phyloP scores from a whole-genome alignment of 2,113 vertebrate genomes.

The Mirza zaza region DNA sequence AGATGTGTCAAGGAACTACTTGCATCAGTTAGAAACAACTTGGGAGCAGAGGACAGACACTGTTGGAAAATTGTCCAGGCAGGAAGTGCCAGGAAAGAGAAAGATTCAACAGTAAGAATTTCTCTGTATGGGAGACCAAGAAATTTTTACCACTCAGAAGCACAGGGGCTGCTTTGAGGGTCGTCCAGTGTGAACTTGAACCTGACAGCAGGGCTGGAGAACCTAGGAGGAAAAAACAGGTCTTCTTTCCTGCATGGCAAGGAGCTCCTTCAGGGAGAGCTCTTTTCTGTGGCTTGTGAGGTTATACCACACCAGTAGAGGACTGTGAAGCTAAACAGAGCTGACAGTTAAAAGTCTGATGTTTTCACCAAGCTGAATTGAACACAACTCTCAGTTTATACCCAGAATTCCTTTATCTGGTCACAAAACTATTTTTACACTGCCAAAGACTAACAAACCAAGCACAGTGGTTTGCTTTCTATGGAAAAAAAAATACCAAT shows the following conservation, averaged over 20 bases:
- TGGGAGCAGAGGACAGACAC: not conserved
- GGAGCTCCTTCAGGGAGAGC: not conserved
- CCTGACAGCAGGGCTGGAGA: not conserved
- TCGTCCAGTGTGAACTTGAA: not conserved
- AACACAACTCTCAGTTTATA: not conserved
- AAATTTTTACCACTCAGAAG: not conserved
- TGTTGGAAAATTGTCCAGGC: not conserved
- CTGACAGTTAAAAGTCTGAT: constrained; percentile 4
- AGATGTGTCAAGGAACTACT: not conserved
- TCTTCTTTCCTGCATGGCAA: not conserved
- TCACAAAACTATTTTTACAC: not conserved
- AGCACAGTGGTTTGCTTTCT: not conserved
- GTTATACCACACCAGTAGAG: not conserved
- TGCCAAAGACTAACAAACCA: not conserved
- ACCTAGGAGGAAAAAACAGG: not conserved
- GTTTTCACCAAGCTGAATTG: constrained; percentile 14
- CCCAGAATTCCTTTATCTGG: constrained; percentile 25
- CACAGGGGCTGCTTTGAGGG: not conserved
- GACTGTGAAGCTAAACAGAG: not conserved
- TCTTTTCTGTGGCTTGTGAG: not conserved
- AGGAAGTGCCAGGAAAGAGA: not conserved
- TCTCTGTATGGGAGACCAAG: not conserved
- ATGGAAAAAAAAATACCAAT: not conserved
- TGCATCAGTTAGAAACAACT: not conserved
- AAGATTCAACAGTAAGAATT: not conserved